Evolutionary conservation across 2,797 vertebrate species (phyloP), one percentile per base, ranked within the genome.

Genomic region (Rhinatrema bivittatum): DNA sequence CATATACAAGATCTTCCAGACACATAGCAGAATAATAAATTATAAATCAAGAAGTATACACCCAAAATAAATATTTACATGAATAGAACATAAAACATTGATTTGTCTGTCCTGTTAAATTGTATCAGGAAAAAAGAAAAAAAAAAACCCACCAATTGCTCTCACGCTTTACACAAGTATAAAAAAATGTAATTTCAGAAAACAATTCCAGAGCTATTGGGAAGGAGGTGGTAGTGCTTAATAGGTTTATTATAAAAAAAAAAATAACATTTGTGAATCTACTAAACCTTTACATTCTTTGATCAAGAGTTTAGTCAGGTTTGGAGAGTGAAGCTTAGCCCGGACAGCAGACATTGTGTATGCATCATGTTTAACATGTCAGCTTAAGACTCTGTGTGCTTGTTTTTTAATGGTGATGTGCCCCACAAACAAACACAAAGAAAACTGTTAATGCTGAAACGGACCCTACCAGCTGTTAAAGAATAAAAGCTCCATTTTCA

Each of bases 21-120:
- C 72, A 66, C 74, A 55, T 54, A 71, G 52, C 67, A 64, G 60
- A 64, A 60, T 57, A 60, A 64, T 68, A 64, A 62, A 60, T 67
- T 65, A 79, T 65, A 73, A 70, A n/a, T n/a, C n/a, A n/a, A n/a
- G n/a, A 76, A 78, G 63, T 65, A 70, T 67, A 75, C 59, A 73
- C 56, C 38, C 69, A 72, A 80, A 78, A 76, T 71, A 80, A 80
- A 76, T 77, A 78, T 76, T 72, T 80, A 79, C 72, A 80, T 44
- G 61, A 63, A 72, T 78, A 70, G 79, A 82, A 82, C 82, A 72
- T 60, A 60, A 72, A 79, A 70, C 75, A 68, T 62, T 53, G 48
- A 67, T 69, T 73, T 65, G 56, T 70, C 63, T 70, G 68, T 65
- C 56, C 65, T 70, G 22, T 47, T 65, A 64, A 62, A 63, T 36